Base-by-base conservation (phyloP, 1,140 invertebrate species). In the Drosophila watanabei region DNA sequence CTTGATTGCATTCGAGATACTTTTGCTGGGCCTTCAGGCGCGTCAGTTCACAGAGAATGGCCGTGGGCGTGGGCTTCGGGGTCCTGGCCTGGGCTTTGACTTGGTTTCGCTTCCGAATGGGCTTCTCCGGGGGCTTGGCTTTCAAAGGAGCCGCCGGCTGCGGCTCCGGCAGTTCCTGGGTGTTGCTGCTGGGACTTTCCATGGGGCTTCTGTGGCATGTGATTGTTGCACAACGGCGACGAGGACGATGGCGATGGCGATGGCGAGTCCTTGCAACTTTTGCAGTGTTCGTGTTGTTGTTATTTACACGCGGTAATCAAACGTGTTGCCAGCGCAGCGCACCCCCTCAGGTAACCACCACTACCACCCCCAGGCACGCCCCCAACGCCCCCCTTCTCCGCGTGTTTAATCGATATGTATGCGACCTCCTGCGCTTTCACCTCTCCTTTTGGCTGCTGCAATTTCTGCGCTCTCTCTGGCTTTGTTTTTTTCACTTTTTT, bases 261-360 rank as follows among this genome's bases (percentile, higher is more conserved):
- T 32, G 18, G 24, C 32, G 63, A 85, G 81, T 89, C 86, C 86
- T 85, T 89, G 81, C 80, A 70, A 70, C 41, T 76, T 83, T 45
- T 82, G 63, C 63, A 63, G 52, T 48, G 64, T 54, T 72, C 46
- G 52, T 75, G 43, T 75, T 85, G 62, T 70, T 79, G 69, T 71
- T 92, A 68, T 92, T 92, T 92, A 92, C 91, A 82, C 71, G 79
- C 77, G 79, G 91, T 92, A 92, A 92, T 92, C 91, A 92, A 92
- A 88, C 76, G 83, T 87, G 79, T 91, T 91, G 78, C 82, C 83
- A 91, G 54, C 52, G 18, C 37, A 75, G 51, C 64, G 56, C 51
- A 10, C 52, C 51, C 24, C 52, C 18, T 11, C 33, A 24, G 32
- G 46, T 46, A 41, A 52, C 54, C 41, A 45, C 43, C 33, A 35